Base-by-base conservation (phyloP, 2,888 invertebrate genomes). In the Brachypterus glaber region DNA sequence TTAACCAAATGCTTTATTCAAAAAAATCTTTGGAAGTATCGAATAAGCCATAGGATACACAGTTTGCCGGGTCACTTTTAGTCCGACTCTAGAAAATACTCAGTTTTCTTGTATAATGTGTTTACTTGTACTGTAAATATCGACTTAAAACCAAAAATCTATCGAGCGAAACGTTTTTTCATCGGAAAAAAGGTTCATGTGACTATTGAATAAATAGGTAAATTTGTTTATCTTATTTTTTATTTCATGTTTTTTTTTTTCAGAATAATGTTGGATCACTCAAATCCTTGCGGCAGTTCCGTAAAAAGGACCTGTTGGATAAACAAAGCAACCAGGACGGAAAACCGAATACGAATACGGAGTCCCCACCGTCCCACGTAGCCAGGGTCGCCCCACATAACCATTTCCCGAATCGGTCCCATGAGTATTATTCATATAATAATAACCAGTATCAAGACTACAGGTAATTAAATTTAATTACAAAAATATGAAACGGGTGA, bases 301-400 rank as follows among this genome's bases (percentile, higher is more conserved):
- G 65, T 16, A 62, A 63, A 41, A 63, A 62, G 46, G 59, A 59
- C 39, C 57, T 54, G 47, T 50, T 53, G 39, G 62, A 63, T 30
- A 59, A 60, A 35, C 52, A 49, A 27, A 35, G 42, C 12, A 27
- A 27, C 12, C 21, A 21, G 9, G 21, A 21, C 9, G 21, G 21
- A 21, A 9, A 7, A 5, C 7, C 9, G 7, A 27, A 27, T 13
- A 13, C 13, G 53, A 46, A 31, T 30, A 39, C 42, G 18, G 27
- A 41, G 13, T 39, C 45, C 9, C 47, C 33, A 30, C 35, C 38
- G 29, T 58, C 57, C 36, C 63, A 63, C 42, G 60, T 64, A 47
- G 65, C 64, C 7, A 52, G 65, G 37, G 64, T 65, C 17, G 61
- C 65, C 12, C 65, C 65, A 3, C 65, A 64, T 39, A 60, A 58